Evolutionary conservation across 2,888 invertebrate species (phyloP), one percentile per base, ranked within the genome.

Genomic region (Hydrotaea diabolus): DNA sequence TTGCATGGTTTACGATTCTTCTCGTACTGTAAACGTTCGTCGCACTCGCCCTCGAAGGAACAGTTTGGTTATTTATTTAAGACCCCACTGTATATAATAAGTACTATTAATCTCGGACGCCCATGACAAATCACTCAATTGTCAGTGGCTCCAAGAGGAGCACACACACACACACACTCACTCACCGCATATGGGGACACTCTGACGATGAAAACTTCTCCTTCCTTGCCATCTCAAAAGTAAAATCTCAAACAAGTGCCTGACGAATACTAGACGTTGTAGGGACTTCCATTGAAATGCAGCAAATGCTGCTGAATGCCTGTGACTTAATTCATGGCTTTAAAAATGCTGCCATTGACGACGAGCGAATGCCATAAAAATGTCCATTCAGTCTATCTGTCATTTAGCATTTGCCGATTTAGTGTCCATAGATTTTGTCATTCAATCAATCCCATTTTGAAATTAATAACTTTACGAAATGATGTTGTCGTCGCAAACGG

Each of bases 391-490:
- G 82, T 66, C 21, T 69, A 69, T 69, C 69, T 85, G 85, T 85
- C 85, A 85, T 82, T 85, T 77, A 77, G 59, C 69, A 85, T 85
- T 85, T 85, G 79, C 76, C 85, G 85, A 85, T 85, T 85, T 85
- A 85, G 85, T 86, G 85, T 86, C 87, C 82, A 87, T 81, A 86
- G 88, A 87, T 89, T 89, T 89, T 89, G 89, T 89, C 89, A 89
- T 88, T 89, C 88, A 87, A 89, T 89, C 89, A 89, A 89, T 89
- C 89, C 86, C 77, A 85, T 88, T 88, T 86, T 86, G 85, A 88
- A 89, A 89, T 89, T 88, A 89, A 89, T 89, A 89, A 89, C 89
- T 88, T 87, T 85, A 69, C 86, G 86, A 82, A 86, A 85, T 83
- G 80, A 83, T 83, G 80, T 80, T 87, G 86, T 86, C 85, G 84